phyloP scores from a whole-genome alignment of 2,888 invertebrate species.

The Trisateles emortualis region DNA sequence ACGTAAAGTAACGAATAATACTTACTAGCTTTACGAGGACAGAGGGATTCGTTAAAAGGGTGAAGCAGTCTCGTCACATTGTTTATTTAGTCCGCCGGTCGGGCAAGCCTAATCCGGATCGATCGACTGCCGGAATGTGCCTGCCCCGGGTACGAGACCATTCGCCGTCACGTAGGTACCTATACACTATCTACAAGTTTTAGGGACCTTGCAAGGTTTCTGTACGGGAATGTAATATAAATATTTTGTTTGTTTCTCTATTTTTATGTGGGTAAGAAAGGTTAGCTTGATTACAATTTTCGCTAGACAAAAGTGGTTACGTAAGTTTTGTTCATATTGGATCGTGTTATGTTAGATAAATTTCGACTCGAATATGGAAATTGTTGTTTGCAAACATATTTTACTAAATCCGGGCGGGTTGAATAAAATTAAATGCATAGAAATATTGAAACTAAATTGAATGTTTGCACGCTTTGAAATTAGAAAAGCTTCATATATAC shows the following conservation, averaged over 20 bases:
- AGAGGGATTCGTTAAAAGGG: conserved; percentile 83
- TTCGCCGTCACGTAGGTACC: conserved; percentile 60
- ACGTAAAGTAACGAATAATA: conserved; percentile 68
- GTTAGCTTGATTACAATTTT: conserved; percentile 19
- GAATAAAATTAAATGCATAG: not conserved
- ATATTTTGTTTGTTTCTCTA: conserved; percentile 34
- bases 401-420: not conserved
- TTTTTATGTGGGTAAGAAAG: conserved; percentile 14
- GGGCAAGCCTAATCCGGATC: conserved; percentile 76
- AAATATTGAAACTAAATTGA: not conserved
- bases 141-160: conserved; percentile 52
- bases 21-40: conserved; percentile 65
- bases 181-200: conserved; percentile 60
- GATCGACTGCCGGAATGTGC: conserved; percentile 70
- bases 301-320: conserved; percentile 10
- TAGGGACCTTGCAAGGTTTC: conserved; percentile 57
- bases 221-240: conserved; percentile 43
- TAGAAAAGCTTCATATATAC: not conserved
- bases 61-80: conserved; percentile 80
- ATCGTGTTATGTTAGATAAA: conserved; percentile 5
- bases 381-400: not conserved
- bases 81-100: conserved; percentile 82
- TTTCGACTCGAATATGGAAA: not conserved
- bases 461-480: no score
- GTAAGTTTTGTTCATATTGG: conserved; percentile 13